These are phyloP conservation scores for Gallinago jamesoni DNA, from an alignment of 2,113 vertebrate species.

Conservation along the genomic window DNA sequence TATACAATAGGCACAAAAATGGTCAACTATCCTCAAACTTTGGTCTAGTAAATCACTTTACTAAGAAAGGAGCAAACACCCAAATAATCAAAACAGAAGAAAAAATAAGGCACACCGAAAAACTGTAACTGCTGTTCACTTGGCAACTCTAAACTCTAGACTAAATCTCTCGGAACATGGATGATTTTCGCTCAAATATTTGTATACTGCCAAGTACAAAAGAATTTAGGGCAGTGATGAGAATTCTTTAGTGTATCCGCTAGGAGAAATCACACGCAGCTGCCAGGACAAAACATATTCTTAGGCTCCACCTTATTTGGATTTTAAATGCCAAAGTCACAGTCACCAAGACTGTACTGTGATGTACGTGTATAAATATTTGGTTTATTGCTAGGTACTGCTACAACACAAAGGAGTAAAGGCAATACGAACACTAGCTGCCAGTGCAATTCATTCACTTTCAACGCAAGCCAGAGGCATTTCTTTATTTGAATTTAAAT, in stretches of 20 bases:
- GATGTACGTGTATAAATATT: slow-evolving; percentile 42
- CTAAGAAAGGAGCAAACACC: background rate
- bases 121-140: background rate
- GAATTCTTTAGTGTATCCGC: background rate
- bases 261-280: background rate
- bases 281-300: slow-evolving; percentile 17
- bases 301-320: slow-evolving; percentile 21
- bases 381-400: slow-evolving; percentile 58
- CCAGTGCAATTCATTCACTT: background rate
- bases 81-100: background rate
- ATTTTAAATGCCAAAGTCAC: slow-evolving; percentile 11
- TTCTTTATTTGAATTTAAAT: background rate
- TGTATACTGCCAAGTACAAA: background rate
- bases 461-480: background rate
- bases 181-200: background rate
- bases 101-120: background rate
- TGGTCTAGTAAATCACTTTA: background rate
- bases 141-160: background rate
- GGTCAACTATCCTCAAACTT: background rate
- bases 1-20: background rate
- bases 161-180: background rate
- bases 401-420: background rate
- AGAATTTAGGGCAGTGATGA: background rate
- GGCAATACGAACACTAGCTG: background rate
- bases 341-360: background rate